Evolutionary conservation across 2,888 invertebrate genomes (phyloP), one percentile per base, ranked within the genome.

Genomic region (Agrotis exclamationis): DNA sequence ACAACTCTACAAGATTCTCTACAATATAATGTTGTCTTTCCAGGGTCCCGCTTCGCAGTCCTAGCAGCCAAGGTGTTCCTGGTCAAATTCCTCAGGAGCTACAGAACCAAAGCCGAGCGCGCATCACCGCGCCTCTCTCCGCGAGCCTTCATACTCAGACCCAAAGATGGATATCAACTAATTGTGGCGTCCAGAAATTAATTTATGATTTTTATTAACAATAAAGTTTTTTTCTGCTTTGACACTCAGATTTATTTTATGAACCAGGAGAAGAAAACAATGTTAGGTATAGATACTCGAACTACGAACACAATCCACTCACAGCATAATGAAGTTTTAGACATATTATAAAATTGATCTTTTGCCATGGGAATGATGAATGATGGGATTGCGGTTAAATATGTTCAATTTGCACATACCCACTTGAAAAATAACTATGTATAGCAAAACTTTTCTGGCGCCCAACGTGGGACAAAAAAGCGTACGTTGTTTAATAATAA

Each of bases 31-130:
- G 14, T 14, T 22, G 65, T 48, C n/a, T 7, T 28, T 4, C 13
- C 86, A 93, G 93, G 93, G n/a, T 93, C 92, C 39, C 88, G 93
- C 7, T 94, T 94, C 74, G 94, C 94, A 57, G 84, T 92, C 4
- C 79, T 94, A 72, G 92, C 93, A 62, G 91, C 91, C 0, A 95
- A 95, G 74, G 90, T 92, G 50, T 91, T 94, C 70, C 83, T 94
- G 6, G 84, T 87, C 0, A 85, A 88, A 67, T 89, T 94, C 76
- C 79, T 94, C 11, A 79, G 85, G 11, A 82, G 81, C 57, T 93
- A 91, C 84, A 81, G 81, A 20, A 89, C 92, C 1, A 69, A 67
- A 20, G 74, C 87, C 1, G 63, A 80, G 0, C 78, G 72, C 1
- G 45, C 70, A 1, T 83, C 87, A 0, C 69, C 88, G 0, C 85